phyloP scores from a whole-genome alignment of 2,888 invertebrate species.

The Lasioglossum figueresi region DNA sequence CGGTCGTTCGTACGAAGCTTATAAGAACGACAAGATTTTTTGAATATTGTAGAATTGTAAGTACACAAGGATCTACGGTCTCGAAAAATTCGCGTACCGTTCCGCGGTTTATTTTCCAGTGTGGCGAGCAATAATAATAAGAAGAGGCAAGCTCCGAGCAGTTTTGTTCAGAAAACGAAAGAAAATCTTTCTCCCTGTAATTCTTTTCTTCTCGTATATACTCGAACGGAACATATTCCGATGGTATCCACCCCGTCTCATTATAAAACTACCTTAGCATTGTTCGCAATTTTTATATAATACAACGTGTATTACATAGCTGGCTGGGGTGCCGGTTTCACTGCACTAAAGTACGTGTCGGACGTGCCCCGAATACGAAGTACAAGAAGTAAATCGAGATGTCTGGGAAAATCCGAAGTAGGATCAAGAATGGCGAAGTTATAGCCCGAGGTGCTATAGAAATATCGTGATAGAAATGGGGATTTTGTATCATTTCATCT shows the following conservation, averaged over 20 bases:
- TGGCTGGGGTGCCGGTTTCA: neutral
- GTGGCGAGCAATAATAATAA: neutral
- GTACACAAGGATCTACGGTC: neutral
- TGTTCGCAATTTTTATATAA: constrained; percentile 18
- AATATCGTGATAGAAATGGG: neutral
- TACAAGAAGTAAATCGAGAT: constrained; percentile 32
- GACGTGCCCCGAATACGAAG: constrained; percentile 31
- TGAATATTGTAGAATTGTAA: neutral
- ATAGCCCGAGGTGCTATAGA: neutral
- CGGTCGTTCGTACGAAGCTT: neutral
- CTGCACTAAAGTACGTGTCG: constrained; percentile 21
- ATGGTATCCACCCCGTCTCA: neutral
- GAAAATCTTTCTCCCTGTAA: neutral
- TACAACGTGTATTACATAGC: constrained; percentile 31
- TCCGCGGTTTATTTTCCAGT: neutral
- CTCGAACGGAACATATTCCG: neutral
- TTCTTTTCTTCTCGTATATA: neutral
- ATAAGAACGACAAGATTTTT: neutral
- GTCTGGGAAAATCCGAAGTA: neutral
- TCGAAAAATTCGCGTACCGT: neutral
- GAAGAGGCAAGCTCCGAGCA: neutral
- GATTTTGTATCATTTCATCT: neutral
- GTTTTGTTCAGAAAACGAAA: neutral
- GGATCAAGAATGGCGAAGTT: neutral
- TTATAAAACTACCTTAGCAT: neutral